Percentiles rank a stretch among this genome's conserved stretches.
These are phyloP conservation scores for Ceratosolen solmsi DNA, from an alignment of 1,140 invertebrate genomes.

Conservation along the genomic window DNA sequence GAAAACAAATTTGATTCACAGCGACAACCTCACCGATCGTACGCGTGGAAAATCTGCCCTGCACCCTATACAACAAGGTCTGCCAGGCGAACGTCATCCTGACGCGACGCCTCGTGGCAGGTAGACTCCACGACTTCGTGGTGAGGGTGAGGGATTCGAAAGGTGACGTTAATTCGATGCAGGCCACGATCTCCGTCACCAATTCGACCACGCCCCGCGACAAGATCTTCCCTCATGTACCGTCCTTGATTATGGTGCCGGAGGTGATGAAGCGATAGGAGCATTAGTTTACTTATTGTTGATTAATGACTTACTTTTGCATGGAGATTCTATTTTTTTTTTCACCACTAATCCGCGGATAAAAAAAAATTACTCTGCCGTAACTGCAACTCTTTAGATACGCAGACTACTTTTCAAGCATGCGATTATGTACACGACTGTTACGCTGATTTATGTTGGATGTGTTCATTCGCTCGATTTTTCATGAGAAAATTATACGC, in stretches of 20 bases:
- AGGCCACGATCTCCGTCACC: constrained; percentile 87
- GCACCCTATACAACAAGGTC: constrained; percentile 86
- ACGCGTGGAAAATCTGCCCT: constrained; percentile 84
- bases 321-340: neutral
- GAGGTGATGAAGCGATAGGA: constrained; percentile 76
- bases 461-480: too few species aligned
- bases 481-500: too few species aligned
- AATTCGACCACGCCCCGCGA: constrained; percentile 85
- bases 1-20: constrained; percentile 57
- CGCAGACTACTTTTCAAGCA: too few species aligned
- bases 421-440: too few species aligned
- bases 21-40: constrained; percentile 81
- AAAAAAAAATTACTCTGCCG: too few species aligned
- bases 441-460: too few species aligned
- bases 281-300: neutral
- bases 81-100: constrained; percentile 89
- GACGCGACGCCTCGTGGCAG: constrained; percentile 81
- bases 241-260: constrained; percentile 84
- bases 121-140: constrained; percentile 86
- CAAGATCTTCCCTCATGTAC: constrained; percentile 88
- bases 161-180: constrained; percentile 83
- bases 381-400: too few species aligned
- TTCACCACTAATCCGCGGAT: too few species aligned
- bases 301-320: neutral
- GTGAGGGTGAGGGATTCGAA: constrained; percentile 85